Percentiles rank a stretch among this genome's conserved stretches.
Evolutionary conservation across 1,140 invertebrate genomes (phyloP).

Genomic region (Streblospio benedicti): DNA sequence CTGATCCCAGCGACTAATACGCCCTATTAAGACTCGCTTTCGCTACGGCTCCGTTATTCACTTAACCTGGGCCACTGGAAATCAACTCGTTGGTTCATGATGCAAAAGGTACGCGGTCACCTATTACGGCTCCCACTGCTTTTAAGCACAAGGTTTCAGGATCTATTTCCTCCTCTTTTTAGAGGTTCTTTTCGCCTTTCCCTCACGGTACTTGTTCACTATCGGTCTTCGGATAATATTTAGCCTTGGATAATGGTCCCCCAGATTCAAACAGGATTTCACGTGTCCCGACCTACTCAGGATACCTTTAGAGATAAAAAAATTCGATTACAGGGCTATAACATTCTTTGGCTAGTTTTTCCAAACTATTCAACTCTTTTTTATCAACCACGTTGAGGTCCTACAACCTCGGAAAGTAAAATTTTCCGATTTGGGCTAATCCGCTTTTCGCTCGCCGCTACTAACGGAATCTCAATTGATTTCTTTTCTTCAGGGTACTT

Average conservation of each 20-base stretch:
- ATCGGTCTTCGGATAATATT: constrained; percentile 38
- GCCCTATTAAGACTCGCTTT: background rate
- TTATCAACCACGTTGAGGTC: background rate
- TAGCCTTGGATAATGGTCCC: constrained; percentile 40
- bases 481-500: constrained; percentile 34
- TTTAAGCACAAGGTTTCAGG: constrained; percentile 39
- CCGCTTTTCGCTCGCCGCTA: constrained; percentile 38
- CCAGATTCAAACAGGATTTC: constrained; percentile 35
- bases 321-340: constrained; percentile 28
- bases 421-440: constrained; percentile 23
- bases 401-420: background rate
- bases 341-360: constrained; percentile 26
- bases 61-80: constrained; percentile 5
- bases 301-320: background rate
- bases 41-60: constrained; percentile 28
- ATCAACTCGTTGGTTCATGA: constrained; percentile 38
- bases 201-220: no score
- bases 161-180: constrained; percentile 35
- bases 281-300: constrained; percentile 35
- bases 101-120: constrained; percentile 44
- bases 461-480: constrained; percentile 32
- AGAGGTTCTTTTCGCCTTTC: constrained; percentile 35
- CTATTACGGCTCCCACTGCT: constrained; percentile 28
- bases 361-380: constrained; percentile 25
- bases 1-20: constrained; percentile 20